Conservation (phyloP, 2,113 vertebrate species). For the Epinephelus moara region DNA sequence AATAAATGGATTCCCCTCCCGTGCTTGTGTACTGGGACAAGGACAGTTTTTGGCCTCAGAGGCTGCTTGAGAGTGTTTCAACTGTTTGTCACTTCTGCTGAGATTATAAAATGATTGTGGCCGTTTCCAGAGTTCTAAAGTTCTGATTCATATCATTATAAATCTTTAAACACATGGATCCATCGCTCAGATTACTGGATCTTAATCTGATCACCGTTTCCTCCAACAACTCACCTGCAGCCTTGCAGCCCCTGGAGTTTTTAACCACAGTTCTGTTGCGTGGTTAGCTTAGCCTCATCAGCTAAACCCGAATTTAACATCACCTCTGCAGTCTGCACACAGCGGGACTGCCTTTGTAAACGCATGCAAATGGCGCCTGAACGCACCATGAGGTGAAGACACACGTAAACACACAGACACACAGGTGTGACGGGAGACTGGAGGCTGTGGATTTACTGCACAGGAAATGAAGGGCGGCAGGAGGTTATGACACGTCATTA, state of each 20-base stretch:
- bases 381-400: constrained; percentile 21
- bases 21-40: too few species aligned
- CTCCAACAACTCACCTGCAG: background rate
- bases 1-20: too few species aligned
- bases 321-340: constrained; percentile 23
- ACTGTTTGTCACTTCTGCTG: background rate
- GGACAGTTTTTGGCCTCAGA: too few species aligned
- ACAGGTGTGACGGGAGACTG: constrained; percentile 51
- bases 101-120: background rate
- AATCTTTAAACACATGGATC: background rate
- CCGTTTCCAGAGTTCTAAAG: background rate
- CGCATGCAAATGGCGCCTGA: constrained; percentile 44
- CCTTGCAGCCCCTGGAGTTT: background rate
- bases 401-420: constrained; percentile 6
- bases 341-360: constrained; percentile 41
- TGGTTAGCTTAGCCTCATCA: background rate
- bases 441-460: constrained; percentile 60
- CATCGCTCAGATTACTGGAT: background rate
- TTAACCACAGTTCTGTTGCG: background rate
- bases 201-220: too few species aligned
- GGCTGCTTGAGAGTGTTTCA: background rate
- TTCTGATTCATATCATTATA: background rate
- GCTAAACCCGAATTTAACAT: background rate
- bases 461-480: constrained; percentile 56
- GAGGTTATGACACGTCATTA: constrained; percentile 64